Conservation (phyloP, 2,888 invertebrate genomes). For the Acleris laterana region DNA sequence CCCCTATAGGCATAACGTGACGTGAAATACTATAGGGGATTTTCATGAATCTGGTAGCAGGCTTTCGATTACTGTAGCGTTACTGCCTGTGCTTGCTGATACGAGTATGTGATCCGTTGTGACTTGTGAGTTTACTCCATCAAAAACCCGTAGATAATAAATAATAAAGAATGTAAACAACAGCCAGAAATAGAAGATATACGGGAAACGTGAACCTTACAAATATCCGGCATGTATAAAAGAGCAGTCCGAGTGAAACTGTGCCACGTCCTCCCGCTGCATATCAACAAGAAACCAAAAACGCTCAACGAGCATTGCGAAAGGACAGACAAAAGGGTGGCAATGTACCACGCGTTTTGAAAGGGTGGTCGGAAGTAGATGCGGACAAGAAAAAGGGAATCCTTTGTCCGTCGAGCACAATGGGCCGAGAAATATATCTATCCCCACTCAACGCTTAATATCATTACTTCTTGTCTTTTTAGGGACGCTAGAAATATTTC, state of each 20-base stretch:
- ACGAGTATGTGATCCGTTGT: too few relatives aligned
- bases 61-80: too few relatives aligned
- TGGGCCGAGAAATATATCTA: constrained; percentile 33
- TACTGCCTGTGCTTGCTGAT: too few relatives aligned
- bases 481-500: constrained; percentile 24
- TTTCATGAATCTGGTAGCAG: too few relatives aligned
- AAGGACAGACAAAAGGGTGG: constrained; percentile 33
- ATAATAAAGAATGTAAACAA: too few relatives aligned
- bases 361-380: constrained; percentile 36
- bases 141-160: too few relatives aligned
- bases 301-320: constrained; percentile 16
- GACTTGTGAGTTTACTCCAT: too few relatives aligned
- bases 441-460: constrained; percentile 32
- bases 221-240: not conserved
- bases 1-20: too few relatives aligned
- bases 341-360: constrained; percentile 34
- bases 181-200: too few relatives aligned
- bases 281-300: constrained; percentile 34
- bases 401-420: constrained; percentile 34
- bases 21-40: too few relatives aligned
- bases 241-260: constrained; percentile 12
- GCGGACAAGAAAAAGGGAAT: constrained; percentile 35
- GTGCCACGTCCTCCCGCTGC: constrained; percentile 18
- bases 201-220: not conserved
- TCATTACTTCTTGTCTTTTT: constrained; percentile 36